These are phyloP conservation scores for Drepana falcataria DNA, from an alignment of 2,888 invertebrate species.

Conservation along the genomic window DNA sequence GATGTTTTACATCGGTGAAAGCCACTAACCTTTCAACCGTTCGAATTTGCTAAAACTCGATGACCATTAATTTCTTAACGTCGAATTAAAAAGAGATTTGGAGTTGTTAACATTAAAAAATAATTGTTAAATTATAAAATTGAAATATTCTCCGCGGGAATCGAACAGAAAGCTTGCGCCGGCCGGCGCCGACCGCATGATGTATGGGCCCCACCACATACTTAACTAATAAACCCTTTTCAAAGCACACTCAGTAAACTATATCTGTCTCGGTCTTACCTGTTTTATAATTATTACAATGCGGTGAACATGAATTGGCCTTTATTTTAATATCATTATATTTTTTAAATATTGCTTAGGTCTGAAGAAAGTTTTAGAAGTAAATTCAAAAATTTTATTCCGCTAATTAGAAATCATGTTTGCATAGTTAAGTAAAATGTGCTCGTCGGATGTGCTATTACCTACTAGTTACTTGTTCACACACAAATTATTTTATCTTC, in stretches of 20 bases:
- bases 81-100: conserved; percentile 6
- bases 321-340: too few relatives aligned
- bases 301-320: neutral
- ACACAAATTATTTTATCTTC: conserved; percentile 6
- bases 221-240: conserved; percentile 63
- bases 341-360: too few relatives aligned
- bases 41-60: conserved; percentile 11
- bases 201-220: conserved; percentile 65
- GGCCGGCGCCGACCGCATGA: conserved; percentile 67
- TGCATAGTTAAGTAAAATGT: neutral
- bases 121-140: conserved; percentile 33
- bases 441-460: neutral
- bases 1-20: conserved; percentile 46
- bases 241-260: conserved; percentile 40
- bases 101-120: conserved; percentile 24
- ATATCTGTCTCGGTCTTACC: conserved; percentile 45
- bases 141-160: conserved; percentile 49
- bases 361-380: too few relatives aligned
- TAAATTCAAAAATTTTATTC: neutral
- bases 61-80: neutral
- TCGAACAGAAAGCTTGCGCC: conserved; percentile 53
- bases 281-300: conserved; percentile 7
- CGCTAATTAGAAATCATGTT: conserved; percentile 3
- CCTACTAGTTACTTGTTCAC: conserved; percentile 4
- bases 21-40: conserved; percentile 35